phyloP scores from a whole-genome alignment of 2,797 vertebrate species.

The Sciurus carolinensis region DNA sequence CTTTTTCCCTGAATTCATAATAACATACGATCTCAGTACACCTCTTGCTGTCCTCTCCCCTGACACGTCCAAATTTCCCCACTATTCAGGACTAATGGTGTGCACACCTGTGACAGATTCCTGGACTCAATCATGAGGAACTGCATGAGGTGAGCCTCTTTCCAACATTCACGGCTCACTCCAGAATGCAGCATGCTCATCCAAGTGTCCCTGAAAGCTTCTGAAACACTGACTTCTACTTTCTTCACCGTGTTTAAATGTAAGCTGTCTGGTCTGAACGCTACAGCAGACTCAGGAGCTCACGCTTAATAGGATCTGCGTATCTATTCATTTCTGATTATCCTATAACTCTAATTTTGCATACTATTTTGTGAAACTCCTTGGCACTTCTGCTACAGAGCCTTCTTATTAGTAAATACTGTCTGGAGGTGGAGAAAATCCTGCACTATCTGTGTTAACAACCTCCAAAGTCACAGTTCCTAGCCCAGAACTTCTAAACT shows the following conservation, averaged over 20 bases:
- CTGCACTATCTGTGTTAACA: not conserved
- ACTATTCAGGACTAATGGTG: not conserved
- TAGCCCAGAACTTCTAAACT: conserved; percentile 10
- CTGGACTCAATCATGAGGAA: conserved; percentile 35
- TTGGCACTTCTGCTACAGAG: conserved; percentile 13
- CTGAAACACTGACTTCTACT: conserved; percentile 79
- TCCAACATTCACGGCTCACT: conserved; percentile 51
- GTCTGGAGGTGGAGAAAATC: conserved; percentile 22
- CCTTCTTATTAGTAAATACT: conserved; percentile 54
- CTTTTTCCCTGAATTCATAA: conserved; percentile 38
- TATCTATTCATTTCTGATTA: conserved; percentile 77
- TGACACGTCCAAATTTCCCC: not conserved
- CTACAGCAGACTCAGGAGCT: conserved; percentile 71
- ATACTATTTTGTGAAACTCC: conserved; percentile 43
- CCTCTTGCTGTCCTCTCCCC: conserved; percentile 54
- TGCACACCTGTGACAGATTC: conserved; percentile 48
- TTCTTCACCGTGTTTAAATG: conserved; percentile 74
- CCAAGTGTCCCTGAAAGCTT: conserved; percentile 78
- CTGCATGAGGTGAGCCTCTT: not conserved
- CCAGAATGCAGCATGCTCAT: conserved; percentile 59
- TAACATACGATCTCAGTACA: not conserved
- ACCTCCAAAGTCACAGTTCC: conserved; percentile 8
- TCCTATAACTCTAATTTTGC: not conserved
- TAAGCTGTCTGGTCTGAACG: conserved; percentile 60
- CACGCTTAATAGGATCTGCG: conserved; percentile 66